Evolutionary conservation across 2,113 vertebrate genomes (phyloP), one percentile per base, ranked within the genome.

Genomic region (Marmota monax): DNA sequence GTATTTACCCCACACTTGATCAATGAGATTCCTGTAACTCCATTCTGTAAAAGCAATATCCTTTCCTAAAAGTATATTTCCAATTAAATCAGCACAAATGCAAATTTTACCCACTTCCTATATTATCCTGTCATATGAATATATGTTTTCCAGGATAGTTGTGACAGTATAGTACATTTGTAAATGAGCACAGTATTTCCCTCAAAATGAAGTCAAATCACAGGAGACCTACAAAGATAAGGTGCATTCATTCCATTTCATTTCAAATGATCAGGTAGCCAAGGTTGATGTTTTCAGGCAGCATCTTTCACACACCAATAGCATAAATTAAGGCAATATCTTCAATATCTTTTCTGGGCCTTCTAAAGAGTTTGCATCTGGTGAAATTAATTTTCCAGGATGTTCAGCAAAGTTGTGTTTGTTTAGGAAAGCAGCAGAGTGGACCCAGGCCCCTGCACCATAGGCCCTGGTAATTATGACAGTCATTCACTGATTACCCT

Each of bases 361-460:
- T 45, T 58, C 58, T 27, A n/a, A 42, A 72, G 22, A 45, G 0
- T 65, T 67, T 80, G 48, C 17, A 1, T 9, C 32, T 74, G 17
- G 25, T 51, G 23, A 93, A 93, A 77, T 37, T 39, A 61, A 83
- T 25, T 83, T 63, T 61, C 7, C 7, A 70, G 18, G 17, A 5
- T 8, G 4, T 32, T 39, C 25, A 45, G 7, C 42, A 80, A 45
- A 88, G 22, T 5, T 5, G 2, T 82, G 5, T 27, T 74, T 74
- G 4, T 13, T 53, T 8, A 80, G 48, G 4, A 63, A 89, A 39
- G 14, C 4, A 37, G 9, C 9, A 56, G 0, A 73, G 4, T 65
- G 20, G 7, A 7, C 4, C 5, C 8, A 37, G 5, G 4, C 1
- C 13, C n/a, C 18, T n/a, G 12, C 14, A 67, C 1, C 39, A 0